Base-by-base conservation (phyloP, 1,140 invertebrate species). In the Thaumetopoea pityocampa region DNA sequence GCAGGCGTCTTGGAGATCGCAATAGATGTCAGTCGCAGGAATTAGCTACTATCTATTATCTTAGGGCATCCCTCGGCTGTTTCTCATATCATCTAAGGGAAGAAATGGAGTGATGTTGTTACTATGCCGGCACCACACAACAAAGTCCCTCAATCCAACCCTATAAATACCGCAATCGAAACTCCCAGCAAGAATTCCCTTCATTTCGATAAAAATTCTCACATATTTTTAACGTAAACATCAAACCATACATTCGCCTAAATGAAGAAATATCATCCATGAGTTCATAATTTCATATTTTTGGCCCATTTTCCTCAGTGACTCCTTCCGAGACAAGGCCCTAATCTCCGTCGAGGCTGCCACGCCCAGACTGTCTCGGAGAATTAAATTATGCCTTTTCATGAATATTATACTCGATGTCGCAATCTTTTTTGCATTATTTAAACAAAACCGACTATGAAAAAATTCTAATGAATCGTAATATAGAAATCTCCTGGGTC, bases 351-450 rank as follows among this genome's bases (percentile, higher is more conserved):
- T 51, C 53, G 51, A 40, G 62, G 51, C 46, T 40, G 52, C 19
- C 22, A 43, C 62, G 49, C 55, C 49, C 66, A 53, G 57, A 58
- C 65, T 67, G 74, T 82, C 72, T 67, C 49, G 29, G 40, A 15
- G 66, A 77, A 79, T 82, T 67, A 79, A 82, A 82, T 82, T 82
- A 82, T 79, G 72, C 50, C 47, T 79, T 79, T 67, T 67, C 66
- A 79, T 82, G 78, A 82, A 82, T 82, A 79, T 82, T 82, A 77
- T 74, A 79, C 58, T 61, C 45, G 64, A 64, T 63, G 68, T 72
- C 57, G 66, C 67, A 66, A 70, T 77, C 63, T 76, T 74, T n/a
- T 77, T 73, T 67, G 60, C 63, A 57, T 81, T 74, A 67, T 59
- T 72, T 67, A 69, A 69, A 53, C 60, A 41, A 60, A 51, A 37